Evolutionary conservation across 1,140 invertebrate species (phyloP), one percentile per base, ranked within the genome.

Genomic region (Drosophila arawakana): DNA sequence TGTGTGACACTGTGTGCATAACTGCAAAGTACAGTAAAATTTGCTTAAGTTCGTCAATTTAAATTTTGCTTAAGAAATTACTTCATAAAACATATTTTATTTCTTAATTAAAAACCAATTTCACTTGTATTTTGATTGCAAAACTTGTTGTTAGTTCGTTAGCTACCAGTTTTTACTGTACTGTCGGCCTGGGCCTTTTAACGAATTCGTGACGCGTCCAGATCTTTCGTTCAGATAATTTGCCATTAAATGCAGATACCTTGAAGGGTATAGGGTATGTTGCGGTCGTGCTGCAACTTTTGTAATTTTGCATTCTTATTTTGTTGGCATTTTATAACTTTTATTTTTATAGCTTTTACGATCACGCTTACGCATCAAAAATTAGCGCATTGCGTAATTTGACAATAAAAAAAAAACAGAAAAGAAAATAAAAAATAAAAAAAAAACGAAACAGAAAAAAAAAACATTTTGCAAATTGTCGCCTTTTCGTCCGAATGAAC

Each of bases 1-100:
- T 78, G 72, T 78, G 78, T 86, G 75, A 80, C 71, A 86, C 81
- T 68, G 58, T 72, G 74, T 79, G 79, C 84, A 75, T 72, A 59
- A 58, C 34, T 55, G 11, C 30, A 55, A 10, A 6, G 3, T 50
- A 69, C 57, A 61, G 58, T 61, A 15, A 13, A 30, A 37, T 49
- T 11, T 11, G 21, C 7, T 39, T 54, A 65, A 54, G n/a, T 2
- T 35, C 46, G 2, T 50, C 50, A 9, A 4, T 52, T 35, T 11
- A 0, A 11, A 2, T 1, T 41, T 41, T 11, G 9, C 39, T 11
- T 3, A 11, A 2, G 10, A 41, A 11, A 41, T 41, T 39, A 9
- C 10, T 39, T 3, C 6, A 30, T 5, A 5, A 30, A 30, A 30
- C 25, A 2, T 2, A 5, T 30, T 30, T 30, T 11, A 41, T 41